A percentile compares a stretch with the other conserved stretches of the same genome.
Evolutionary conservation across 2,113 vertebrate species (phyloP).

Genomic region (Macaca mulatta): DNA sequence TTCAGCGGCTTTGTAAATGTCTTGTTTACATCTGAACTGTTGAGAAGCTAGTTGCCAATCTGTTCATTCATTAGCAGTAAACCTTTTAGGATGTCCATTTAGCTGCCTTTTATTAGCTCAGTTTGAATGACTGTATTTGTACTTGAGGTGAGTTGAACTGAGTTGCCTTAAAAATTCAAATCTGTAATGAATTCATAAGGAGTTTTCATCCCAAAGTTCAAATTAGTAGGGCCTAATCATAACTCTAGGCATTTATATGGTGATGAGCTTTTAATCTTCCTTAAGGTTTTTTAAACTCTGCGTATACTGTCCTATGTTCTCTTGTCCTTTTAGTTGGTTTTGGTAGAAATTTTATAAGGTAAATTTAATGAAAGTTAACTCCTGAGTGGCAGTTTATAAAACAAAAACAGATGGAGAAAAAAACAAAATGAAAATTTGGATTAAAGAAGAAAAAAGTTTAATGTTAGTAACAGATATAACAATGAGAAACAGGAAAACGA

Average conservation of each 20-base stretch:
- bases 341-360: background rate
- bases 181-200: constrained; percentile 31
- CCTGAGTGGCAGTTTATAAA: background rate
- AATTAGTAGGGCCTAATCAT: background rate
- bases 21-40: background rate
- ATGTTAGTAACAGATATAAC: background rate
- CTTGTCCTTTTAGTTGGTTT: background rate
- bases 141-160: background rate
- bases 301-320: background rate
- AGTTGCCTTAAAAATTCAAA: constrained; percentile 17
- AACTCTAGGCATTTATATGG: constrained; percentile 13
- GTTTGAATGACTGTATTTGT: background rate
- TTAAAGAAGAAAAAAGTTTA: background rate
- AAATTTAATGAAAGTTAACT: constrained; percentile 25
- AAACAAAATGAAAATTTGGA: background rate
- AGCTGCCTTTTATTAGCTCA: background rate
- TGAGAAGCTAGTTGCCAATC: background rate
- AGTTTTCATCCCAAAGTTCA: background rate
- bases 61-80: constrained; percentile 15
- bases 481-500: background rate
- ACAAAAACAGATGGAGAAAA: background rate
- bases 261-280: background rate
- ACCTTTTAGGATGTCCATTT: background rate
- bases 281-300: background rate
- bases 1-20: background rate